Percentiles rank a stretch among this genome's conserved stretches.
Conservation (phyloP, 2,797 vertebrate genomes). For the Chloroceryle amazona region DNA sequence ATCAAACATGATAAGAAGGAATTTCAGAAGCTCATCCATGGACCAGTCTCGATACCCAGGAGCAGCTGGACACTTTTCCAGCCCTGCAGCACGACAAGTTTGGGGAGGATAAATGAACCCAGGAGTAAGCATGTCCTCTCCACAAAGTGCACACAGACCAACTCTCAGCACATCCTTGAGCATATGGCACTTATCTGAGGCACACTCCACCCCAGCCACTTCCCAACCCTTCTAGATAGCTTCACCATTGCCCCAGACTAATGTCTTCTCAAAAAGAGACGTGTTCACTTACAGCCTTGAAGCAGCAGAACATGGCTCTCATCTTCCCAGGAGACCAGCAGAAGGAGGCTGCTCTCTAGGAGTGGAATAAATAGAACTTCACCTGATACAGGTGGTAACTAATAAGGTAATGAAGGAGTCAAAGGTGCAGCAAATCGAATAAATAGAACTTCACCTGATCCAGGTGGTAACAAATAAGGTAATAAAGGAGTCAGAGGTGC, state of each 20-base stretch:
- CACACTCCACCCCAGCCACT: not conserved
- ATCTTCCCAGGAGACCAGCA: accelerated
- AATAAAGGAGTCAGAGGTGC: not conserved
- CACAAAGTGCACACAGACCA: accelerated
- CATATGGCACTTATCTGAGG: accelerated
- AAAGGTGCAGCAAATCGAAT: not conserved
- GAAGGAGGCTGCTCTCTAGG: accelerated
- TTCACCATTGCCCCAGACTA: accelerated
- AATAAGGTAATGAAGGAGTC: not conserved
- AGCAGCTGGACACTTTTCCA: not conserved
- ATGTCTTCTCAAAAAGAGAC: accelerated
- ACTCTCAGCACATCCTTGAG: accelerated
- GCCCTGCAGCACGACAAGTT: accelerated
- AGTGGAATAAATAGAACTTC: not conserved
- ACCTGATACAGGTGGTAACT: not conserved
- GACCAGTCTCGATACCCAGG: accelerated
- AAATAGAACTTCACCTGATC: not conserved
- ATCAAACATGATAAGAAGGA: not conserved
- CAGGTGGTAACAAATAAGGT: not conserved
- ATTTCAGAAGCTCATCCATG: not conserved
- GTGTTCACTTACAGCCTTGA: accelerated
- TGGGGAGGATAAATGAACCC: accelerated
- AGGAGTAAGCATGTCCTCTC: accelerated
- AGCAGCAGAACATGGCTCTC: accelerated
- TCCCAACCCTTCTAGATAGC: not conserved